These are phyloP conservation scores for Indri indri DNA, from an alignment of 2,113 vertebrate genomes.

Conservation along the genomic window DNA sequence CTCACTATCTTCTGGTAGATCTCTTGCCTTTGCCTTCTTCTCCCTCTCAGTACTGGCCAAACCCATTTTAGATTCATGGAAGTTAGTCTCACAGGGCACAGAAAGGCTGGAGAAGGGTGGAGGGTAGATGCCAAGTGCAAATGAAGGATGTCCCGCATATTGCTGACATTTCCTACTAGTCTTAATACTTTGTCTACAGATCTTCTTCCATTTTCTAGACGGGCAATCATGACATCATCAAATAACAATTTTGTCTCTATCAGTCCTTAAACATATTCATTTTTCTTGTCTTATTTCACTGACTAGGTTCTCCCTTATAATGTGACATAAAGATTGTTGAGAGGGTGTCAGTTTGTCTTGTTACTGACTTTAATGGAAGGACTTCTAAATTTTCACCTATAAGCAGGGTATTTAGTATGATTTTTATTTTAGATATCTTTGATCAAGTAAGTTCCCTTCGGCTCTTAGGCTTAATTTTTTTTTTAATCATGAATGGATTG, in stretches of 20 bases:
- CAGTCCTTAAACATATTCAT: not conserved
- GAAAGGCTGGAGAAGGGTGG: not conserved
- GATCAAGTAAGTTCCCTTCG: not conserved
- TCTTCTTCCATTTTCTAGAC: not conserved
- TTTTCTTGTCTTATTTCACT: not conserved
- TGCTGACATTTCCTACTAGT: not conserved
- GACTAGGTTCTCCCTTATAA: not conserved
- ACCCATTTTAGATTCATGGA: not conserved
- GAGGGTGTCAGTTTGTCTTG: not conserved
- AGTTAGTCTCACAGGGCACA: not conserved
- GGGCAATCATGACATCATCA: not conserved
- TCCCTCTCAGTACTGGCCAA: not conserved
- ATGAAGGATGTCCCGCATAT: not conserved
- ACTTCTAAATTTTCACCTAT: not conserved
- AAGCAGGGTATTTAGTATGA: not conserved
- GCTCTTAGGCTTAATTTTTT: not conserved
- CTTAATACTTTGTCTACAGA: not conserved
- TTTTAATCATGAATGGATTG: not conserved
- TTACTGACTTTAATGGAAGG: not conserved
- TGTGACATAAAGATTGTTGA: not conserved
- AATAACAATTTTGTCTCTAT: not conserved
- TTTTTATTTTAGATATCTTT: not conserved
- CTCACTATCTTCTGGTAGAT: not conserved
- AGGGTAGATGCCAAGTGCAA: not conserved
- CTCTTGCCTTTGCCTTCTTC: not conserved